A percentile compares a stretch with the other conserved stretches of the same genome.
phyloP scores from a whole-genome alignment of 2,113 vertebrate species.

The Astatotilapia flaviijosephi region DNA sequence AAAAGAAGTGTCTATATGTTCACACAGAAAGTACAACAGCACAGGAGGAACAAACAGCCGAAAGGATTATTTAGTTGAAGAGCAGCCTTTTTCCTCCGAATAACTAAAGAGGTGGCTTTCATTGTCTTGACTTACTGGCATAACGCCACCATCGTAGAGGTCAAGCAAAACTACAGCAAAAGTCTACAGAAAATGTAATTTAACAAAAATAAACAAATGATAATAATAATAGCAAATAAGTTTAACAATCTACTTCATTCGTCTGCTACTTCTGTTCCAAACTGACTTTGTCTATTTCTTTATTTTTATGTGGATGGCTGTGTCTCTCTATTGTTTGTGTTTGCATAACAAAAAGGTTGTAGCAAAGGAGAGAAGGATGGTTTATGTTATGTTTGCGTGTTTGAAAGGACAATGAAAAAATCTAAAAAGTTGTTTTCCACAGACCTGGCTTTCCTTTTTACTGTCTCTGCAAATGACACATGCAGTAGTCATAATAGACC shows the following conservation, averaged over 20 bases:
- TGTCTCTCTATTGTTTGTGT: neutral
- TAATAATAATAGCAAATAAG: neutral
- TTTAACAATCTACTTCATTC: neutral
- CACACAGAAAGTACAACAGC: neutral
- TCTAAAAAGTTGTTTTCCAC: neutral
- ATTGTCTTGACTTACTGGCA: accelerated
- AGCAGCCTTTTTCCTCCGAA: neutral
- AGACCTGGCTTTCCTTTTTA: neutral
- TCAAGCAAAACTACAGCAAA: neutral
- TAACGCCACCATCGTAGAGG: neutral
- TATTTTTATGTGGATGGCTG: neutral
- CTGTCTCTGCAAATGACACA: neutral
- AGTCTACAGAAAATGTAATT: neutral
- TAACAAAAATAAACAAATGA: neutral
- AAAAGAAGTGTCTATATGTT: neutral
- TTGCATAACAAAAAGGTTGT: neutral
- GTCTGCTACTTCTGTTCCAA: neutral
- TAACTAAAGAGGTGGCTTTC: neutral
- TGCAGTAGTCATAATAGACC: neutral
- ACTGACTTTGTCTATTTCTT: neutral
- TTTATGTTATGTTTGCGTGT: neutral
- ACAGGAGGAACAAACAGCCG: neutral
- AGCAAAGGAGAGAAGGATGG: neutral
- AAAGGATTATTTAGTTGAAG: neutral
- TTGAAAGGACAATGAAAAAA: neutral